Base-by-base conservation (phyloP, 2,797 vertebrate species). In the Cephalopachus bancanus region DNA sequence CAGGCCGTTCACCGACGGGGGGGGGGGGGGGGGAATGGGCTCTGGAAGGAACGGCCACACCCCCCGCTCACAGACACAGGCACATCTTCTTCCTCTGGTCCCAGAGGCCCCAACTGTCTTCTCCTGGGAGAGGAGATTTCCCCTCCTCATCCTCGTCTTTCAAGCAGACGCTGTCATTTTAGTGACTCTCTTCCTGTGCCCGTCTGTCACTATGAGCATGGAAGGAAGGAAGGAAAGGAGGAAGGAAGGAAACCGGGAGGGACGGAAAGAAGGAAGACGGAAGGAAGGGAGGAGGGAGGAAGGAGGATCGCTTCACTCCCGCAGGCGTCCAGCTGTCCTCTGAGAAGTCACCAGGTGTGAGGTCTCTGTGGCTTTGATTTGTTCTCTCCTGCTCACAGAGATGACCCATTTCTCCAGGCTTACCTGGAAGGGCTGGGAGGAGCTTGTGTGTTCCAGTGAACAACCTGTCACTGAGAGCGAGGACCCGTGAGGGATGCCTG, bases 381-480 rank as follows among this genome's bases (percentile, higher is more conserved):
- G 72, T 84, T 95, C 64, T 88, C 89, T 84, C 83, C 93, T 80
- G 28, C 65, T 90, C 93, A 53, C 44, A 79, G 71, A 10, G 22
- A 37, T 37, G 83, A 91, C 51, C 49, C 67, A 85, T 91, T 96
- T 87, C 83, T 96, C 65, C 71, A 26, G 69, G 83, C 67, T 88
- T 94, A 64, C 74, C 53, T 33, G 3, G 7, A 78, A 94, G 78
- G 30, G 72, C 69, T 95, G 59, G 84, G 33, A 81, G 57, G 83
- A 59, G 37, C 64, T 53, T 91, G 4, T 97, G 92, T 90, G 57
- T 88, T 92, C 59, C 24, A 28, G 59, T 64, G 92, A 94, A 96
- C 51, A 90, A 19, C 37, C 49, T 51, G 62, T 83, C 83, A 72
- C 81, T 95, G 62, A 83, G 37, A 94, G 51, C 57, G 19, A 83